A percentile compares a stretch with the other conserved stretches of the same genome.
phyloP scores from a whole-genome alignment of 2,113 vertebrate genomes.

The Cephalopterus ornatus region DNA sequence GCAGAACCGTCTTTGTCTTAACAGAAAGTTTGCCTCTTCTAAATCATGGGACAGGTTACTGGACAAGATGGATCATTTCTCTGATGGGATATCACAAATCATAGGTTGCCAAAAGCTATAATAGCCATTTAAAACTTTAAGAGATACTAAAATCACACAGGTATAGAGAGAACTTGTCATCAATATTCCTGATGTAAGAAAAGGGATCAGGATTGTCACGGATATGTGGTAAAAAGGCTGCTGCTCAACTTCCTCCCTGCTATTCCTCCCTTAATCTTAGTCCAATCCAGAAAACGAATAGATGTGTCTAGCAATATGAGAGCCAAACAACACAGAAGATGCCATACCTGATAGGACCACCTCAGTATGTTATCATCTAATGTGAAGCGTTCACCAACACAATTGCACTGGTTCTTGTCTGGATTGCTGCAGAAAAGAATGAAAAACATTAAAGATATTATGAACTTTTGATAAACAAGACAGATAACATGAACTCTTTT shows the following conservation, averaged over 20 bases:
- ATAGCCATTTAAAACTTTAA: background rate
- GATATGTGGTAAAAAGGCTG: background rate
- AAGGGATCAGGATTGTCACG: background rate
- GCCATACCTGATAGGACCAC: slow-evolving; percentile 71
- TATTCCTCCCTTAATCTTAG: background rate
- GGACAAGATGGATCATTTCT: background rate
- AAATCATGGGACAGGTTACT: background rate
- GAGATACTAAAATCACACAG: background rate
- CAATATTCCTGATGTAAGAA: background rate
- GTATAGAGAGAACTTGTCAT: background rate
- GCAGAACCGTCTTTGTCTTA: background rate
- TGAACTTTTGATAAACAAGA: background rate
- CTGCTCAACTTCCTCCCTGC: background rate
- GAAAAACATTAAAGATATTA: background rate
- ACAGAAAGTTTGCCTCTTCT: background rate
- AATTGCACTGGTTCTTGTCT: background rate
- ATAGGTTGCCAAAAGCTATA: background rate
- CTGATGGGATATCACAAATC: background rate
- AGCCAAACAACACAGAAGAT: background rate
- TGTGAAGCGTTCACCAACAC: background rate
- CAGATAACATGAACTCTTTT: background rate
- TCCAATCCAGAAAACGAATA: background rate
- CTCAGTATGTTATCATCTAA: slow-evolving; percentile 16
- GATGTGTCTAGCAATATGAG: background rate
- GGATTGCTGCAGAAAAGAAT: background rate